Base-by-base conservation (phyloP, 2,888 invertebrate species). In the Erebia ligea region DNA sequence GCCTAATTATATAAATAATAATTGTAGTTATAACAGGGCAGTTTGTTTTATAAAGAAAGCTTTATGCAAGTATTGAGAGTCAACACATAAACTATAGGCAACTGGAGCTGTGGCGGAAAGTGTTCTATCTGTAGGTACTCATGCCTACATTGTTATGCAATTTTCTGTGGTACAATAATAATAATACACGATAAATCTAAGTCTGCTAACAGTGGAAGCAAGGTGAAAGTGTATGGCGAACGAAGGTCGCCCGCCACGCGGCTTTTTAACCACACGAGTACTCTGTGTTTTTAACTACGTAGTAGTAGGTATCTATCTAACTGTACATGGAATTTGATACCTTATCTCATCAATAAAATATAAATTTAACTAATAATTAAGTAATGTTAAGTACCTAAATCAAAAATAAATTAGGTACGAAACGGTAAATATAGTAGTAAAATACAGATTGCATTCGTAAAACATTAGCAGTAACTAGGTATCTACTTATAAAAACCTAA, bases 171-270 rank as follows among this genome's bases (percentile, higher is more conserved):
- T 71, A 62, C 63, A 63, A 45, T 69, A 84, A 86, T 69, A 84
- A 86, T 85, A 84, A 86, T 85, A 87, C 45, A 87, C 84, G 76
- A 80, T 68, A 78, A 80, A 84, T 87, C 84, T 82, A 81, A 86
- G 84, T 86, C 82, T 85, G 84, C 82, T 87, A 86, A 83, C 82
- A 79, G 82, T 84, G 81, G 82, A 80, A 76, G 80, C 77, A 80
- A 85, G 88, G 91, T 91, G 91, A 91, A 91, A 91, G 91, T 87
- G 83, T 80, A 81, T 80, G 77, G 73, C 68, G 73, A 70, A 76
- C 79, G 88, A 89, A 90, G 90, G 89, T 87, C 89, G 84, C 70
- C 75, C 71, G 76, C 78, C 75, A 76, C 73, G 76, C 76, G 74
- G 71, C 68, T 71, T 54, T 52, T 73, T 67, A 40, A 70, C 75